Percentiles rank a stretch among this genome's conserved stretches.
phyloP scores from a whole-genome alignment of 2,797 vertebrate genomes.

The Muscicapa comitata region DNA sequence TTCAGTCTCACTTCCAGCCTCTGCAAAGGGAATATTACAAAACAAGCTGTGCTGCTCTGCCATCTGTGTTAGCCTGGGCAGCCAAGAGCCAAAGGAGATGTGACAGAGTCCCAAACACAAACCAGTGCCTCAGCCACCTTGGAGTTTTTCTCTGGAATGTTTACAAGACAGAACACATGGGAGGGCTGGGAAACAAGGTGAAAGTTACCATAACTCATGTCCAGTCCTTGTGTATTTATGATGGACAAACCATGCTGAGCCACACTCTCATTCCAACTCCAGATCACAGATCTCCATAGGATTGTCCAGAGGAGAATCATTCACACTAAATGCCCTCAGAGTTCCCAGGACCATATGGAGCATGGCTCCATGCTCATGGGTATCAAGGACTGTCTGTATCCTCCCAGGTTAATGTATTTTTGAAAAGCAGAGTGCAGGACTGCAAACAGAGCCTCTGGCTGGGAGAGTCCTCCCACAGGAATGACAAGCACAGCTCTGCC shows the following conservation, averaged over 20 bases:
- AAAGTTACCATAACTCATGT: not conserved
- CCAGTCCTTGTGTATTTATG: accelerated
- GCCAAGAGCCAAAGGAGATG: not conserved
- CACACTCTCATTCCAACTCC: not conserved
- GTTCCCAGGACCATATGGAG: not conserved
- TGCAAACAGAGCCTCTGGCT: not conserved
- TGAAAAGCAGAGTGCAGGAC: not conserved
- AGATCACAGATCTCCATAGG: not conserved
- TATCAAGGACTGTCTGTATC: not conserved
- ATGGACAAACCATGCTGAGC: not conserved
- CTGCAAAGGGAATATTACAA: not conserved
- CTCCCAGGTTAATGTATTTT: not conserved
- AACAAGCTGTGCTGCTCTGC: not conserved
- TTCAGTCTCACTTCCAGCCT: not conserved
- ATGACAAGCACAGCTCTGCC: not conserved
- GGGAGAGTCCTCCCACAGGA: not conserved
- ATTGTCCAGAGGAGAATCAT: not conserved
- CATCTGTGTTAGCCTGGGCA: accelerated
- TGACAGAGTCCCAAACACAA: not conserved
- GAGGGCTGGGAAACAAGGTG: not conserved
- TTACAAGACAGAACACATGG: not conserved
- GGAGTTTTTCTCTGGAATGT: not conserved
- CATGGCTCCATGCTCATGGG: not conserved
- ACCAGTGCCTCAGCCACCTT: not conserved
- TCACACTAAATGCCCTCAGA: not conserved